phyloP scores from a whole-genome alignment of 2,113 vertebrate genomes.

The Hiodon tergisus region DNA sequence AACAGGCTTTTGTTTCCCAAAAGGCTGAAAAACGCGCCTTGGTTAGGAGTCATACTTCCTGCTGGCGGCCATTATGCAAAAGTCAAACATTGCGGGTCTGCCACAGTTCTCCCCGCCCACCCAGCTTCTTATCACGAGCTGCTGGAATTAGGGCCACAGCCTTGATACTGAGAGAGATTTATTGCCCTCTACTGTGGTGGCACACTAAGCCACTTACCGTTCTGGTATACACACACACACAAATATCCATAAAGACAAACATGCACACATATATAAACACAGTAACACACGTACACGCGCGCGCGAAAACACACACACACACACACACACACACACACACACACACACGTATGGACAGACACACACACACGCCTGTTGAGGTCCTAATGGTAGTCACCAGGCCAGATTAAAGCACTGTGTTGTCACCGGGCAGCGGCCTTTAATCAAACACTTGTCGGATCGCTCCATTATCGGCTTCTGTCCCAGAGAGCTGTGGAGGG shows the following conservation, averaged over 20 bases:
- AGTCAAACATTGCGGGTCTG: slow-evolving; percentile 19
- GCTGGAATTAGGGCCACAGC: slow-evolving; percentile 35
- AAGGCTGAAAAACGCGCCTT: neutral
- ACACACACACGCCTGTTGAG: slow-evolving; percentile 27
- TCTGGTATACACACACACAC: slow-evolving; percentile 11
- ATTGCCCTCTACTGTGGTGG: slow-evolving; percentile 42
- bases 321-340: neutral
- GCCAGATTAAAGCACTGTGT: slow-evolving; percentile 43
- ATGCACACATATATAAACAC: slow-evolving; percentile 5
- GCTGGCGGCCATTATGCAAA: slow-evolving; percentile 1
- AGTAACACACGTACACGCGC: neutral
- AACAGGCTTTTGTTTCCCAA: too few species aligned
- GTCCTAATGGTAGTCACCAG: slow-evolving; percentile 43
- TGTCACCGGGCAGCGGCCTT: slow-evolving; percentile 46
- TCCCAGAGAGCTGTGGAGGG: slow-evolving; percentile 34
- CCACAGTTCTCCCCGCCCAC: slow-evolving; percentile 35
- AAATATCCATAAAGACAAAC: neutral
- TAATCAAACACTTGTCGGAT: slow-evolving; percentile 51
- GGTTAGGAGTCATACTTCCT: neutral
- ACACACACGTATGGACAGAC: neutral
- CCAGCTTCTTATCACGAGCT: slow-evolving; percentile 28
- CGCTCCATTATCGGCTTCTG: slow-evolving; percentile 19
- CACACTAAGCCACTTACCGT: slow-evolving; percentile 33
- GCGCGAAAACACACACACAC: slow-evolving; percentile 1
- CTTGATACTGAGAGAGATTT: slow-evolving; percentile 43